A percentile compares a stretch with the other conserved stretches of the same genome.
Conservation (phyloP, 2,113 vertebrate genomes). For the Vimba vimba region DNA sequence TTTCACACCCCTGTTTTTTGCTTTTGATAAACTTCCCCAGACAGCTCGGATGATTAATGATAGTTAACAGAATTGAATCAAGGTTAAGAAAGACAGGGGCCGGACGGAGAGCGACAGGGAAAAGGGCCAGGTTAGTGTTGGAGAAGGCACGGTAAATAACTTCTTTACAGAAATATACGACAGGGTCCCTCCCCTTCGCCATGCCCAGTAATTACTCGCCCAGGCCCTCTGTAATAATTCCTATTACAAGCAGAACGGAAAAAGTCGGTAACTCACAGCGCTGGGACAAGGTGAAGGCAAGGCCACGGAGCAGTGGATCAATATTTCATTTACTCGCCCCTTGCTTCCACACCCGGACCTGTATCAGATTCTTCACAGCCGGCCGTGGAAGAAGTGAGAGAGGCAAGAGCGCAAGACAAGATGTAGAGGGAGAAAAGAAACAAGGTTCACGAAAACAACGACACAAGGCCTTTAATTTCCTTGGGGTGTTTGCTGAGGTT, state of each 20-base stretch:
- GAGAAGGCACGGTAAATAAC: constrained; percentile 86
- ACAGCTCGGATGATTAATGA: constrained; percentile 93
- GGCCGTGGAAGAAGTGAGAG: constrained; percentile 72
- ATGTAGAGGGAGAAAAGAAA: constrained; percentile 71
- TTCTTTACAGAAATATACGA: constrained; percentile 94
- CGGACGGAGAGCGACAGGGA: constrained; percentile 65
- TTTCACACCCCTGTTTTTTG: constrained; percentile 81
- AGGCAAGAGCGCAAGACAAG: neutral
- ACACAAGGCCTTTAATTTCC: constrained; percentile 79
- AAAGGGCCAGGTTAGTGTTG: constrained; percentile 65
- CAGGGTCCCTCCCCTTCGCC: constrained; percentile 86
- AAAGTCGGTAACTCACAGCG: constrained; percentile 97
- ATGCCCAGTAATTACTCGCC: constrained; percentile 98
- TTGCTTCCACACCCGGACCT: constrained; percentile 86
- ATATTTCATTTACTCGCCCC: constrained; percentile 99
- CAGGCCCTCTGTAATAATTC: constrained; percentile 99
- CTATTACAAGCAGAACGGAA: constrained; percentile 99
- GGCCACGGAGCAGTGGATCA: constrained; percentile 95
- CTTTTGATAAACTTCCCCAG: constrained; percentile 93
- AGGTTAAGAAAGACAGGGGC: constrained; percentile 89
- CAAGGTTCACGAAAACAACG: constrained; percentile 77
- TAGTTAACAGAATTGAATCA: constrained; percentile 93
- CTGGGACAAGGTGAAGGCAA: constrained; percentile 99
- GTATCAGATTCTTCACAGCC: constrained; percentile 95
- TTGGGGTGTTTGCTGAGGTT: constrained; percentile 76